Evolutionary conservation across 2,113 vertebrate genomes (phyloP), one percentile per base, ranked within the genome.

Genomic region (Aldabrachelys gigantea): DNA sequence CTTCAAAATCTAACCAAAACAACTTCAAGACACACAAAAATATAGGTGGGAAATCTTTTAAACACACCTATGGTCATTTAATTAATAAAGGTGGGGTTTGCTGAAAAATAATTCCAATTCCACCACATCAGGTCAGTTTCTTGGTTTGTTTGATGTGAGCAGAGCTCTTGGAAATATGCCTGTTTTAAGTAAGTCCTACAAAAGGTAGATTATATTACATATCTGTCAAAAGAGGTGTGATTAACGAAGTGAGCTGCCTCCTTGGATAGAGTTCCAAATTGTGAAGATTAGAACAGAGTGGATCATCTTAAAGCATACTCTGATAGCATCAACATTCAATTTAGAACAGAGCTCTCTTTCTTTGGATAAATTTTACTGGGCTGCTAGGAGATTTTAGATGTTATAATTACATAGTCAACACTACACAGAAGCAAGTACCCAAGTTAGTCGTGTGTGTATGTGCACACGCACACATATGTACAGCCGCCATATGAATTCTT

Each of bases 91-190:
- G 86, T 84, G 91, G n/a, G 92, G 75, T 94, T 95, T 97, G 94
- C 96, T 82, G 92, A 96, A 94, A 92, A 94, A 97, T 96, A 97
- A 78, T 83, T 97, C 35, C 93, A 94, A 96, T 97, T 97, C 96
- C 85, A 95, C 87, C 90, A 54, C 78, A 96, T 94, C 62, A 83
- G 90, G 94, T 95, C 95, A 94, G 89, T 95, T n/a, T 41, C 90
- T 72, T 90, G 19, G 56, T 69, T 95, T 97, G 89, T 94, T 8
- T 22, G 87, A 78, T 0, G 6, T 83, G 44, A 95, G 72, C 96
- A 97, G 87, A 89, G 57, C 90, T 82, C 38, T 95, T 92, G 95
- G 53, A 88, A 94, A 93, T 88, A 91, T 0, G 0, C 12, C 80
- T 53, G 35, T 53, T 92, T 89, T 69, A 89, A 84, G 78, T 14